Percentiles rank a stretch among this genome's conserved stretches.
These are phyloP conservation scores for Doryteuthis pealeii DNA, from an alignment of 1,140 invertebrate species.

Conservation along the genomic window DNA sequence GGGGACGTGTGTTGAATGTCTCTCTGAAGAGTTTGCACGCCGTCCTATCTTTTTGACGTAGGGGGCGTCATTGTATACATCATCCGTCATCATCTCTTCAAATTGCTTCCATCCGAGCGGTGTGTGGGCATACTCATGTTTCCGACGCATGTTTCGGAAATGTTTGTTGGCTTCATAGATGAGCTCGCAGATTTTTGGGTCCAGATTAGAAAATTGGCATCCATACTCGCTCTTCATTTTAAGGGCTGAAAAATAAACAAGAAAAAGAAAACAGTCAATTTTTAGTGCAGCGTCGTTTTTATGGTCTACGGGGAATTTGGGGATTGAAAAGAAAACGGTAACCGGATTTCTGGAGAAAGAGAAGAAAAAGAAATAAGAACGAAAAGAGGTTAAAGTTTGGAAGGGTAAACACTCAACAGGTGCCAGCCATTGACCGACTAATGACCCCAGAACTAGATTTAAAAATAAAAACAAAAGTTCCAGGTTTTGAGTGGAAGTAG, in stretches of 20 bases:
- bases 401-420: no score
- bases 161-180: background rate
- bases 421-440: no score
- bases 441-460: no score
- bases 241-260: background rate
- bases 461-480: no score
- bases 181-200: background rate
- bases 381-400: no score
- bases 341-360: no score
- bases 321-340: no score
- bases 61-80: background rate
- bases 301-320: no score
- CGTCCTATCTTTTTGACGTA: background rate
- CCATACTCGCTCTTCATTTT: conserved; percentile 5
- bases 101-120: background rate
- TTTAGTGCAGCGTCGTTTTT: no score
- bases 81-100: background rate
- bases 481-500: no score
- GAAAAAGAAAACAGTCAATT: background rate
- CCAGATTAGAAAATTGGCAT: background rate
- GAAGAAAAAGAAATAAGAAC: no score
- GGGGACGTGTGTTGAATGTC: background rate
- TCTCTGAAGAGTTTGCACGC: background rate
- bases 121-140: background rate
- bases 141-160: background rate